Percentiles rank a stretch among this genome's conserved stretches.
phyloP scores from a whole-genome alignment of 1,140 invertebrate species.

The Drosophila melanica region DNA sequence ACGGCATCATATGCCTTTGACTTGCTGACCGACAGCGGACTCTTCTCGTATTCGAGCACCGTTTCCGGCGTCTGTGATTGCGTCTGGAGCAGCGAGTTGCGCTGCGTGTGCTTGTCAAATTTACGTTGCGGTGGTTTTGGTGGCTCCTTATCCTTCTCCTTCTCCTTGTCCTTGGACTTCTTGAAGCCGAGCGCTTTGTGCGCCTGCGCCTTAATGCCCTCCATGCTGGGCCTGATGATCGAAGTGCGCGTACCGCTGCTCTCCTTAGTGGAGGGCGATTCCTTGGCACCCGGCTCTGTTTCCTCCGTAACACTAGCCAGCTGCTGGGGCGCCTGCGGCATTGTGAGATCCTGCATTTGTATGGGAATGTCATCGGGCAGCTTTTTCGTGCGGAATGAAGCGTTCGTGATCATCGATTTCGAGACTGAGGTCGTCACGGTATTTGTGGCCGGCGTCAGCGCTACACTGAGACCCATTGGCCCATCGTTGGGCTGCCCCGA shows the following conservation, averaged over 20 bases:
- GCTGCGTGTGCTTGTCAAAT: slow-evolving; percentile 79
- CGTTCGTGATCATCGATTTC: slow-evolving; percentile 98
- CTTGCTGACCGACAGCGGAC: slow-evolving; percentile 48
- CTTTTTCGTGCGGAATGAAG: slow-evolving; percentile 97
- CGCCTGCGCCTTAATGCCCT: slow-evolving; percentile 80
- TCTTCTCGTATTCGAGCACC: slow-evolving; percentile 53
- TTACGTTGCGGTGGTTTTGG: slow-evolving; percentile 80
- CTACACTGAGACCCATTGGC: slow-evolving; percentile 91
- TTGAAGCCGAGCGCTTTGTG: slow-evolving; percentile 83
- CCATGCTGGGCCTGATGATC: slow-evolving; percentile 81
- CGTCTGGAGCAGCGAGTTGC: slow-evolving; percentile 78
- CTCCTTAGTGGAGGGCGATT: slow-evolving; percentile 70
- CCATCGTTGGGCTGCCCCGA: slow-evolving; percentile 90
- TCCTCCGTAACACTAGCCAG: slow-evolving; percentile 81
- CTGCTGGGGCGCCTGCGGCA: slow-evolving; percentile 68
- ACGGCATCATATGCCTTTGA: slow-evolving; percentile 59
- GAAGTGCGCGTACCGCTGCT: slow-evolving; percentile 73
- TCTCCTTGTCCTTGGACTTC: slow-evolving; percentile 81
- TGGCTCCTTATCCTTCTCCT: slow-evolving; percentile 76
- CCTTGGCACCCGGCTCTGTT: slow-evolving; percentile 57
- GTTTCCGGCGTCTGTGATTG: slow-evolving; percentile 59
- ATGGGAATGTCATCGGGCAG: slow-evolving; percentile 88
- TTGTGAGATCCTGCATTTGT: slow-evolving; percentile 75
- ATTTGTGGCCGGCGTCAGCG: slow-evolving; percentile 91
- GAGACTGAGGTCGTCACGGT: slow-evolving; percentile 90